Base-by-base conservation (phyloP, 2,113 vertebrate genomes). In the Tragulus kanchil region DNA sequence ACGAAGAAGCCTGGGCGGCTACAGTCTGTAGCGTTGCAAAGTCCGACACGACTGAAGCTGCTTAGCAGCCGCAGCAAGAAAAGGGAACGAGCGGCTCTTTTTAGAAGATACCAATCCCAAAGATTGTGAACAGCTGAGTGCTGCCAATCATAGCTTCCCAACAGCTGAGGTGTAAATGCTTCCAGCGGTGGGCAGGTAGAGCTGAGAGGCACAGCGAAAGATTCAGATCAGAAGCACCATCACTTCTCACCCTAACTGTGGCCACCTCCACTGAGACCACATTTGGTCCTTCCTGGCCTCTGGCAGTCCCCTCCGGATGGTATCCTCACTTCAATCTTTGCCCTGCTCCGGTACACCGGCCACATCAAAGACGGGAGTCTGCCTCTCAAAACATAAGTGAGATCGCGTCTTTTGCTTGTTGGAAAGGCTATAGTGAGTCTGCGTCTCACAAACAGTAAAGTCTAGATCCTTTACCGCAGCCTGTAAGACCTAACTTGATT, bases 371-470 rank as follows among this genome's bases (percentile, higher is more conserved):
- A 62, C 12, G 9, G 9, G 50, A 13, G 21, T 62, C 65, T 16
- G 59, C 26, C 28, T 65, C 54, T 62, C 25, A 91, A 85, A 91
- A 83, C 5, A 14, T 45, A 65, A 95, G 61, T 82, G 79, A 92
- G 65, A 95, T n/a, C 16, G 11, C 5, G 10, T 56, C 21, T 26
- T 17, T 59, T 9, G 17, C 50, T 85, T 3, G 6, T 62, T 73
- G 8, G 36, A 67, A 90, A 95, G 28, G 13, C 11, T 59, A 52
- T 13, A 17, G 9, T 45, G 26, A 85, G 61, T 92, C 75, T 67
- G n/a, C 28, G 19, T 59, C 52, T 81, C 15, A 42, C 17, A 48
- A 4, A 42, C 1, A 58, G 25, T 58, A 45, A 89, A 83, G 75
- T 82, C 42, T 23, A 75, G 52, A 78, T 64, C 6, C 16, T 92